A percentile compares a stretch with the other conserved stretches of the same genome.
These are phyloP conservation scores for Epirrhoe alternata DNA, from an alignment of 2,888 invertebrate species.

Conservation along the genomic window DNA sequence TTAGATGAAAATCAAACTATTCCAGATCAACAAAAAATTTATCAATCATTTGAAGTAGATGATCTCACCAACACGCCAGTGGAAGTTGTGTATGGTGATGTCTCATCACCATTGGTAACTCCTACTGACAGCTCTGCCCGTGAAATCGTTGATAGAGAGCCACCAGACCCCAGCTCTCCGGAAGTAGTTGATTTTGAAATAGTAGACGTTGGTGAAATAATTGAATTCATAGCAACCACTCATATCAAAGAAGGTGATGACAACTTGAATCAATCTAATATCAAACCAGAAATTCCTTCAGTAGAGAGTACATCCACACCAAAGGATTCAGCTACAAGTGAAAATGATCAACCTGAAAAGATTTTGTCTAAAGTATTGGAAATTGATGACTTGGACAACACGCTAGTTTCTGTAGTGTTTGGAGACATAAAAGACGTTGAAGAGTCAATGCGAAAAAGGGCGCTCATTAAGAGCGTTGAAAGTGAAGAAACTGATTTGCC, in stretches of 20 bases:
- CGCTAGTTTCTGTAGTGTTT: conserved; percentile 65
- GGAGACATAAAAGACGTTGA: conserved; percentile 56
- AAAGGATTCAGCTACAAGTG: conserved; percentile 7
- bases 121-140: conserved; percentile 34
- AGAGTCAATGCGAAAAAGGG: conserved; percentile 47
- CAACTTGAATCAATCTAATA: not conserved
- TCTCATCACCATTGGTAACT: conserved; percentile 38
- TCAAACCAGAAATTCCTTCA: not conserved
- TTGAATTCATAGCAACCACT: conserved; percentile 29
- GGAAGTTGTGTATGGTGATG: conserved; percentile 52
- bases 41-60: conserved; percentile 59
- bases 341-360: not conserved
- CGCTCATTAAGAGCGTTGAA: conserved; percentile 30
- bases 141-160: conserved; percentile 1
- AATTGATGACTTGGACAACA: conserved; percentile 57
- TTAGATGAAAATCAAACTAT: conserved; percentile 24
- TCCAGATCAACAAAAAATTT: conserved; percentile 43
- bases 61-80: conserved; percentile 60
- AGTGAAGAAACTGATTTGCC: not conserved
- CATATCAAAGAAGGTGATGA: conserved; percentile 2
- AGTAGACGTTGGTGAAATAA: conserved; percentile 35
- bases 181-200: conserved; percentile 41
- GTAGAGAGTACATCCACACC: conserved; percentile 5
- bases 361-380: conserved; percentile 39
- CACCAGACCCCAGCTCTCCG: conserved; percentile 15